Evolutionary conservation across 2,797 vertebrate species (phyloP), one percentile per base, ranked within the genome.

Genomic region (Enteromius argenteus): DNA sequence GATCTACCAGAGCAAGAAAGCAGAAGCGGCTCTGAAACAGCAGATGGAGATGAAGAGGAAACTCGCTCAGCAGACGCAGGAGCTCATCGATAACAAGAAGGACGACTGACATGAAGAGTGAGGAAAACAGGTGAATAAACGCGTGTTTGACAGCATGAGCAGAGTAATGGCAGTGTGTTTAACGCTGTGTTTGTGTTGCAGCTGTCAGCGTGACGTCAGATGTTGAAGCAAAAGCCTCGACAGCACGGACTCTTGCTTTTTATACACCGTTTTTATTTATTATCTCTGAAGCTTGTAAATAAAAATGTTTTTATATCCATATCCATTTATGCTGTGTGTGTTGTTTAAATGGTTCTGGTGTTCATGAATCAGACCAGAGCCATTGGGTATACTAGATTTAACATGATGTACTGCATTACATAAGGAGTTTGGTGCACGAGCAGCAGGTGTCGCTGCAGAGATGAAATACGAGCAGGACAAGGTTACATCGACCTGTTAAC

Each of bases 1-100:
- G 93, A 94, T 97, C 13, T 99, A 97, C 92, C 97, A 98, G 88
- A 94, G 92, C 60, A 97, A 91, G 88, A 96, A 93, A 78, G 78
- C 90, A 1, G 96, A 98, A 17, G 91, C 91, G 13, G 95, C 93
- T 1, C 56, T 96, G 79, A 96, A 93, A 90, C 94, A 83, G 60
- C 79, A 96, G 85, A 87, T 89, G 78, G 95, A 93, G 1, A 89
- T 89, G 86, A 92, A 85, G 58, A 95, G 78, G 14, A 90, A 81
- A 80, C 92, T 95, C 23, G 95, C 91, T 4, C 93, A 95, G 83
- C 79, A 89, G 83, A 92, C 82, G 27, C 81, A 96, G 83, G 90
- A 95, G 82, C 92, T 90, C 69, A 67, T 94, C 4, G 86, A 90
- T 27, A 94, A 94, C 90, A 94, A 95, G 87, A 97, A 98, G 81